A percentile compares a stretch with the other conserved stretches of the same genome.
Evolutionary conservation across 1,140 invertebrate genomes (phyloP).

Genomic region (Halesus radiatus): DNA sequence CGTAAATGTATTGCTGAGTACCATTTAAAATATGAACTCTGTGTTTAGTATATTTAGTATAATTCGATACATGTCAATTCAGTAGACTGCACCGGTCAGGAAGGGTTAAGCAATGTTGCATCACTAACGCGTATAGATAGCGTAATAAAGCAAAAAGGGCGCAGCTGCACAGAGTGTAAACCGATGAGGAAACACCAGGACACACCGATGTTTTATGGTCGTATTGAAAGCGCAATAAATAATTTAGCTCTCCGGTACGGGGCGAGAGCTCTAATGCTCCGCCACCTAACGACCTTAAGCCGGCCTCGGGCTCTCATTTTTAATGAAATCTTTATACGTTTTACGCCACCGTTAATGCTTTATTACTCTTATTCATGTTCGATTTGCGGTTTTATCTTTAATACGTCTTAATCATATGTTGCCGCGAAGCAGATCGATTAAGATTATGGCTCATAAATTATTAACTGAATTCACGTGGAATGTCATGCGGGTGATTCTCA

Average conservation of each 20-base stretch:
- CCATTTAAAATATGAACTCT: no score
- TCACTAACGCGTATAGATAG: constrained; percentile 35
- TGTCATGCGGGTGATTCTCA: not conserved
- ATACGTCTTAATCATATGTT: constrained; percentile 7
- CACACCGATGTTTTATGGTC: constrained; percentile 32
- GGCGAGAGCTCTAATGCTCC: constrained; percentile 27
- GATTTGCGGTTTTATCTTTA: not conserved
- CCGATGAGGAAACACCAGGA: constrained; percentile 20
- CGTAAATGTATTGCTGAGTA: no score
- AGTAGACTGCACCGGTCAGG: no score
- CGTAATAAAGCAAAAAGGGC: constrained; percentile 34
- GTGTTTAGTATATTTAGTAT: no score
- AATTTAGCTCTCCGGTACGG: constrained; percentile 34
- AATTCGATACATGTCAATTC: no score
- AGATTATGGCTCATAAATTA: not conserved
- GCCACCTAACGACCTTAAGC: constrained; percentile 25
- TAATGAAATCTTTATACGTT: constrained; percentile 35
- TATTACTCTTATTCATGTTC: not conserved
- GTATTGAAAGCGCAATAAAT: constrained; percentile 41
- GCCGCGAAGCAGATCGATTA: not conserved
- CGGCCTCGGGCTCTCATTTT: constrained; percentile 24
- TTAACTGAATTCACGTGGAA: not conserved
- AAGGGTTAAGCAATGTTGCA: constrained; percentile 7
- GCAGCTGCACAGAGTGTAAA: constrained; percentile 34
- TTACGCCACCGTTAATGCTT: not conserved